phyloP scores from a whole-genome alignment of 2,797 vertebrate genomes.

The Clarias fuscus region DNA sequence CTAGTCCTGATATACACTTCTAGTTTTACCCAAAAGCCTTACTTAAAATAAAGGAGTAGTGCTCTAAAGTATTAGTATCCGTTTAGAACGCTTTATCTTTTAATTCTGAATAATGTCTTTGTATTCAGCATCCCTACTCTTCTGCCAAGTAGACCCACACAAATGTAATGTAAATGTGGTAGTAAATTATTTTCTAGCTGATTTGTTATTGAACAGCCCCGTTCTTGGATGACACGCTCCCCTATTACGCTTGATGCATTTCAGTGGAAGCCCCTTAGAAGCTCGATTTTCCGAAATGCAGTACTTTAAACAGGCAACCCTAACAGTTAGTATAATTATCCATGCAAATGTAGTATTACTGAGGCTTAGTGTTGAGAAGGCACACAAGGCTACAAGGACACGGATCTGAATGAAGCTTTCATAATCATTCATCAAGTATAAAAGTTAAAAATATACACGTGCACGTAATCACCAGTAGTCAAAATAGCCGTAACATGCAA shows the following conservation, averaged over 20 bases:
- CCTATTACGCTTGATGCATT: neutral
- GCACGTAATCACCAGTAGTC: neutral
- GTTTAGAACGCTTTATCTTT: neutral
- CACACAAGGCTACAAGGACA: neutral
- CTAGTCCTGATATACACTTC: neutral
- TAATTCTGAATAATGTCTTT: neutral
- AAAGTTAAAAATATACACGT: neutral
- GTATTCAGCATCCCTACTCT: too few relatives aligned
- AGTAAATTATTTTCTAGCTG: neutral
- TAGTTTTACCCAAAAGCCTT: neutral
- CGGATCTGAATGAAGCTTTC: neutral
- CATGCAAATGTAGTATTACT: neutral
- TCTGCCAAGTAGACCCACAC: neutral
- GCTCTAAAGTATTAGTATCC: neutral
- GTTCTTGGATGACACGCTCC: neutral
- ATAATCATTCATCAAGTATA: neutral
- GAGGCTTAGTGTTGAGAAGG: neutral
- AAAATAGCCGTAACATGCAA: neutral
- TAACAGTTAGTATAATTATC: neutral
- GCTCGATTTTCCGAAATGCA: neutral
- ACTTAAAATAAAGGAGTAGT: neutral
- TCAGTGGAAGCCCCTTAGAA: neutral
- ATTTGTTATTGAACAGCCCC: neutral
- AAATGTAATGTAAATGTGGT: neutral
- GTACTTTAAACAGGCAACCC: neutral